phyloP scores from a whole-genome alignment of 2,797 vertebrate species.

The Anomalospiza imberbis region DNA sequence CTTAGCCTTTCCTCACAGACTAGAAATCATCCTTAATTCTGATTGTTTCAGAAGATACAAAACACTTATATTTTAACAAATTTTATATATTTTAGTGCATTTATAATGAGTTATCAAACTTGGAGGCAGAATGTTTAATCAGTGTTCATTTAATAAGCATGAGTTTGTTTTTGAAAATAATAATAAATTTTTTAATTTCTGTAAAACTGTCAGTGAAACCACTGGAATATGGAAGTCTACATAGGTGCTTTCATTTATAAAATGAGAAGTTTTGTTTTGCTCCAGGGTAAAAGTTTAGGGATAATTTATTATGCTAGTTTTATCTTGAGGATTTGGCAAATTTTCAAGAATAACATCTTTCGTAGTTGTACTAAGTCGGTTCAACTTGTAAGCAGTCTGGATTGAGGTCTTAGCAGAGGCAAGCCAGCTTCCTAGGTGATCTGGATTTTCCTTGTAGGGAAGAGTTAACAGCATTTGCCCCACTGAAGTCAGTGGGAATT shows the following conservation, averaged over 20 bases:
- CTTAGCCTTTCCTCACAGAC: not conserved
- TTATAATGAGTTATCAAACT: not conserved
- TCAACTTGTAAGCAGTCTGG: not conserved
- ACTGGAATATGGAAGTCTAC: not conserved
- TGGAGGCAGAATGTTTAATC: not conserved
- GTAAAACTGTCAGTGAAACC: not conserved
- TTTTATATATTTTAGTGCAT: not conserved
- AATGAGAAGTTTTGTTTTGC: not conserved
- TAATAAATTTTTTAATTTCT: not conserved
- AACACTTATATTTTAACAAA: not conserved
- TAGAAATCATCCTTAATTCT: not conserved
- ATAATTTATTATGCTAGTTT: slow-evolving; percentile 22
- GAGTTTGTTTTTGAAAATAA: not conserved
- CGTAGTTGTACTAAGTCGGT: not conserved
- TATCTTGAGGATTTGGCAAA: slow-evolving; percentile 25
- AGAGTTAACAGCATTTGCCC: slow-evolving; percentile 31
- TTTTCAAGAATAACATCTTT: slow-evolving; percentile 25
- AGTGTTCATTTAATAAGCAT: not conserved
- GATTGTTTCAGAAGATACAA: not conserved
- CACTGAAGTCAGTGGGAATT: slow-evolving; percentile 17
- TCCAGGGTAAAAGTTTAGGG: not conserved
- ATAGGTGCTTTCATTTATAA: not conserved
- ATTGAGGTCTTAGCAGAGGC: not conserved
- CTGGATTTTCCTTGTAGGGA: slow-evolving; percentile 7
- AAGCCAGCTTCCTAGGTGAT: not conserved